These are phyloP conservation scores for Eubasilissa regina DNA, from an alignment of 1,140 invertebrate genomes.

Conservation along the genomic window DNA sequence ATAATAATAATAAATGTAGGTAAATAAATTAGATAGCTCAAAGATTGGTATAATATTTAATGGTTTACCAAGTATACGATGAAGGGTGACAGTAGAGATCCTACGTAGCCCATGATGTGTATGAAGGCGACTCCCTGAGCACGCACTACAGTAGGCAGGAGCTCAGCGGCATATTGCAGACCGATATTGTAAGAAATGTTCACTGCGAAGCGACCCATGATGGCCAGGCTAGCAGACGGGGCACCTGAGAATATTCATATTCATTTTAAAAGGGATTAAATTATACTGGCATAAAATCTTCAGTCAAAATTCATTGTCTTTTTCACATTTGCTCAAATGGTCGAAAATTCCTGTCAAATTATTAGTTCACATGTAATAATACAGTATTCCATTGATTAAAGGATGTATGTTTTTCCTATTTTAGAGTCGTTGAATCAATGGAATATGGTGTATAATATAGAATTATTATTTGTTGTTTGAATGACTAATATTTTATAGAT, in stretches of 20 bases:
- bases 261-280: too few species aligned
- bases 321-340: too few species aligned
- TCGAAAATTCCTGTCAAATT: too few species aligned
- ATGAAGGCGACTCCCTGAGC: slow-evolving; percentile 88
- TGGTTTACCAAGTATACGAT: slow-evolving; percentile 83
- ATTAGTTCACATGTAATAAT: too few species aligned
- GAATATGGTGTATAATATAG: too few species aligned
- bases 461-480: not conserved
- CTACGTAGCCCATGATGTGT: slow-evolving; percentile 89
- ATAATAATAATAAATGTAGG: not conserved
- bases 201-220: slow-evolving; percentile 86
- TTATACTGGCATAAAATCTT: too few species aligned
- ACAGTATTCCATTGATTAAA: too few species aligned
- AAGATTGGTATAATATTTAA: not conserved
- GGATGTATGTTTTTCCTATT: too few species aligned
- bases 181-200: slow-evolving; percentile 93
- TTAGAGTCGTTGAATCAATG: too few species aligned
- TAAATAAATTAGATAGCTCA: not conserved
- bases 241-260: slow-evolving; percentile 69
- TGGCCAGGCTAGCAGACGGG: slow-evolving; percentile 80
- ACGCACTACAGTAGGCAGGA: slow-evolving; percentile 88
- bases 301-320: too few species aligned
- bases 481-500: not conserved
- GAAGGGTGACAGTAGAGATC: slow-evolving; percentile 86
- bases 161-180: slow-evolving; percentile 89